Percentiles rank a stretch among this genome's conserved stretches.
Evolutionary conservation across 2,888 invertebrate genomes (phyloP).

Genomic region (Orthonevra nobilis): DNA sequence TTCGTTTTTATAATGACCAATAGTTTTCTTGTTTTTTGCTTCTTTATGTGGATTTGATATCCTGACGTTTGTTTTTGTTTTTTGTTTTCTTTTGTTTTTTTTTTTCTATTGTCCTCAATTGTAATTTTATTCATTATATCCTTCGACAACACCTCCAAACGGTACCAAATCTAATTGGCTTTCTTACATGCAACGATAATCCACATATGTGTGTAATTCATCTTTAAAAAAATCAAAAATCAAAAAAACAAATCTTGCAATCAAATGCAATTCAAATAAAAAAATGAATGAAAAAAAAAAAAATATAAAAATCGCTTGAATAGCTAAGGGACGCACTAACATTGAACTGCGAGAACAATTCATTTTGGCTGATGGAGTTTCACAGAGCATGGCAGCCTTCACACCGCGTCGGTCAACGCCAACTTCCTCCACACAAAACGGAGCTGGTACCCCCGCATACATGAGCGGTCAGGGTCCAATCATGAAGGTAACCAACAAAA

Average conservation of each 20-base stretch:
- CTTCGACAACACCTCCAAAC: slow-evolving; percentile 54
- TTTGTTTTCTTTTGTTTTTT: slow-evolving; percentile 47
- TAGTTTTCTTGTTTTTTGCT: slow-evolving; percentile 17
- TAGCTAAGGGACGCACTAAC: slow-evolving; percentile 99
- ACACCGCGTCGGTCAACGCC: slow-evolving; percentile 95
- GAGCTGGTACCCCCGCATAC: slow-evolving; percentile 82
- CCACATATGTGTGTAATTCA: slow-evolving; percentile 49
- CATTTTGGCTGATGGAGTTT: slow-evolving; percentile 98
- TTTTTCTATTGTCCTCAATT: slow-evolving; percentile 56
- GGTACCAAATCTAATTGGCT: slow-evolving; percentile 51
- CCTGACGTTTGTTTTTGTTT: slow-evolving; percentile 54
- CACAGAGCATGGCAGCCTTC: slow-evolving; percentile 99
- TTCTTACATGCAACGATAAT: slow-evolving; percentile 60
- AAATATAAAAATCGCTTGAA: slow-evolving; percentile 71
- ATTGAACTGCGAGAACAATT: slow-evolving; percentile 99
- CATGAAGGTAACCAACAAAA: slow-evolving; percentile 91
- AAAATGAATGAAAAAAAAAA: slow-evolving; percentile 41
- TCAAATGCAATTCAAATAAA: slow-evolving; percentile 54
- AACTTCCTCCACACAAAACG: slow-evolving; percentile 85
- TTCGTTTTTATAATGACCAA: neutral
- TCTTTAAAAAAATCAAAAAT: no score
- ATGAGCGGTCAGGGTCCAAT: slow-evolving; percentile 90
- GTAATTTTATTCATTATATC: slow-evolving; percentile 55
- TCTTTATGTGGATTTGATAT: slow-evolving; percentile 62
- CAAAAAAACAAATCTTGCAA: slow-evolving; percentile 50